Evolutionary conservation across 2,113 vertebrate species (phyloP), one percentile per base, ranked within the genome.

Genomic region (Atlantisia rogersi): DNA sequence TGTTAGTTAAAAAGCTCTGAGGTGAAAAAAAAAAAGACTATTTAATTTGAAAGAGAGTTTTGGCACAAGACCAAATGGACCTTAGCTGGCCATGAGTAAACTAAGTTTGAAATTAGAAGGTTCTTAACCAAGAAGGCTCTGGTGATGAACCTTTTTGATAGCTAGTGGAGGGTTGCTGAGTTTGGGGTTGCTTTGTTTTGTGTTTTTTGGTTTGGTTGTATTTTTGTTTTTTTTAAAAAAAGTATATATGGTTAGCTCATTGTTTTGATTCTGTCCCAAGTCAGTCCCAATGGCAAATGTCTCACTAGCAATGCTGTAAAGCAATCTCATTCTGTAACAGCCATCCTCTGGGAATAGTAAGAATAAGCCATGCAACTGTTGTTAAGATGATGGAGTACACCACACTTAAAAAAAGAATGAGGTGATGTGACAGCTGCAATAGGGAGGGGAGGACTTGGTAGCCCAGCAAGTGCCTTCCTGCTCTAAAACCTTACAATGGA

Each of bases 351-450:
- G 67, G 70, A 94, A 91, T 0, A 91, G 40, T 12, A 16, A 44
- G 29, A 88, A 67, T 37, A 78, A 93, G 69, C 64, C 31, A 90
- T 55, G 19, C 29, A 90, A 65, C 39, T 67, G 19, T 52, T 95
- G 42, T 64, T 87, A 91, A 73, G 44, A 48, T 21, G 18, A 76
- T 42, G 5, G 53, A 92, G 29, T 32, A 65, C 67, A 82, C 68
- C 26, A 73, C 17, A 42, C 55, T 89, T 79, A n/a, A 37, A 83
- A 88, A 74, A 29, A 69, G 5, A 89, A 82, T 44, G 81, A 79
- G 31, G 32, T 29, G 18, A 58, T 3, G 3, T 25, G 31, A 48
- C 0, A 1, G 39, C 26, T 62, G 28, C 68, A 56, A 6, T 1
- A 32, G 16, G 17, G 67, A 73, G 17, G 17, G 20, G 16, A 73